A percentile compares a stretch with the other conserved stretches of the same genome.
phyloP scores from a whole-genome alignment of 2,888 invertebrate genomes.

The Chesias legatella region DNA sequence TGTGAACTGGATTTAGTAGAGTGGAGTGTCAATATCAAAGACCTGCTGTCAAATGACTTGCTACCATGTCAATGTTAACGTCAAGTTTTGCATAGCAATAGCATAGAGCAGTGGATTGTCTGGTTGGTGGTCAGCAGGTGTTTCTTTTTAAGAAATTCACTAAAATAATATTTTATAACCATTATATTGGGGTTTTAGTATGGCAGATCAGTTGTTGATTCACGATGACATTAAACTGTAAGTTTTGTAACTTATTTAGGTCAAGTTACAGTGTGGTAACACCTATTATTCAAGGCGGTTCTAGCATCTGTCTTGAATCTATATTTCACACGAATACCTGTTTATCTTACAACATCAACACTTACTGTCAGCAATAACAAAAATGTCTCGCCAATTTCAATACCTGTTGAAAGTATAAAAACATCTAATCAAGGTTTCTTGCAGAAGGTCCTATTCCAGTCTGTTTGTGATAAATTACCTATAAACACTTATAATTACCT shows the following conservation, averaged over 20 bases:
- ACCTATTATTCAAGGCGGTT: background rate
- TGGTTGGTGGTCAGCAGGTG: constrained; percentile 1
- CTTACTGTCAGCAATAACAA: background rate
- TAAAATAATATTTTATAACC: constrained; percentile 2
- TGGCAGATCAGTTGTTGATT: constrained; percentile 83
- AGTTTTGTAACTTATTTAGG: constrained; percentile 51
- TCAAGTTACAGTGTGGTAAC: background rate
- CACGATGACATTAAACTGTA: constrained; percentile 88
- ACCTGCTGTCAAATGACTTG: no score
- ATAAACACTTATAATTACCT: no score
- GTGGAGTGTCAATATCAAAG: no score
- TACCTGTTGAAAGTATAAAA: background rate
- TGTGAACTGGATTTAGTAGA: no score
- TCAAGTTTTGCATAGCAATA: no score
- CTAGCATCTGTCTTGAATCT: constrained; percentile 15
- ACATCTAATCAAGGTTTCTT: background rate
- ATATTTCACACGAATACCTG: constrained; percentile 31
- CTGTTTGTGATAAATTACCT: no score
- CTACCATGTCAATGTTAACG: no score
- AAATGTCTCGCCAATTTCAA: background rate
- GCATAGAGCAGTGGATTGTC: no score
- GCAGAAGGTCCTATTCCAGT: no score
- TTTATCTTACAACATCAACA: background rate
- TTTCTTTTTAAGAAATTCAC: constrained; percentile 1
- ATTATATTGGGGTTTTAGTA: constrained; percentile 35